Base-by-base conservation (phyloP, 1,140 invertebrate genomes). In the Thaumetopoea pityocampa region DNA sequence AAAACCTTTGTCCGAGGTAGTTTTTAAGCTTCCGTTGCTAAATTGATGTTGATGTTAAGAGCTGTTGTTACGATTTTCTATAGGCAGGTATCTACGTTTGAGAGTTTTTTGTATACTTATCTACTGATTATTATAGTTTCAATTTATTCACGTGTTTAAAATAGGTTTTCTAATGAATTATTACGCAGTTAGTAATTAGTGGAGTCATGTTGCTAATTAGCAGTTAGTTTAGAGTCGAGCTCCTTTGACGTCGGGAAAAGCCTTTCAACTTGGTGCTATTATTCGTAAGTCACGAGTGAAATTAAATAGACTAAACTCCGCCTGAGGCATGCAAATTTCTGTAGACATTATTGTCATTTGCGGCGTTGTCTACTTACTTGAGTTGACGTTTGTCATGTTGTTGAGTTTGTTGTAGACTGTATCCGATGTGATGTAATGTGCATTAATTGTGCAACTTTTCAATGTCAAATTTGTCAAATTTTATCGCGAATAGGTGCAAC, bases 11-110 rank as follows among this genome's bases (percentile, higher is more conserved):
- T 37, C 50, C 61, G 63, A 64, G 61, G 61, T 63, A 67, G 67
- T 78, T 77, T 72, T 68, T 70, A 50, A 64, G 77, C 77, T 81
- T 81, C 80, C 76, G 77, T 81, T 77, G 73, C 66, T 72, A 80
- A 83, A 80, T 80, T 79, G 69, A 68, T 60, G 67, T 56, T 58
- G 59, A 70, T 78, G 68, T 74, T 72, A 68, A 54, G 57, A 67
- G 51, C 58, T 55, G 70, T 77, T 79, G 64, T 78, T 69, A 70
- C 58, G 63, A 53, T 73, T 68, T 71, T 64, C 45, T 36, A 54
- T 54, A 47, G 37, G 49, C 34, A 26, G 42, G 38, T 45, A 17
- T 12, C 23, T 32, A 24, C 17, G 49, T 54, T 44, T 33, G 26
- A 22, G 23, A 45, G 23, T 29, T 36, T 35, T 44, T 36, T 45